Conservation (phyloP, 2,113 vertebrate genomes). For the Atrichornis clamosus region DNA sequence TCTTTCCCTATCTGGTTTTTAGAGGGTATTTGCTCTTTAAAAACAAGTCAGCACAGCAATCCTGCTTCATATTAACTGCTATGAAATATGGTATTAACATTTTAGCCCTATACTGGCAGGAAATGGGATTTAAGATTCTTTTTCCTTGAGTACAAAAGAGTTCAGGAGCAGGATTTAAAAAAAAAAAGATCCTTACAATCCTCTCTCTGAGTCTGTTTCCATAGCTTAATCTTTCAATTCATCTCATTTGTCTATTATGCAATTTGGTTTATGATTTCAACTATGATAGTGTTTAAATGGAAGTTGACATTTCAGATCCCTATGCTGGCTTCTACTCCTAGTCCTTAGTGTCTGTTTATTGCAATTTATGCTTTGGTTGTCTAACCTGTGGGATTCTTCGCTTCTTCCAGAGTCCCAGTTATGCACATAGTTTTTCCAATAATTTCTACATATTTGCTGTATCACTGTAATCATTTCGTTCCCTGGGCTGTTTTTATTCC, state of each 20-base stretch:
- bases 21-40: conserved; percentile 8
- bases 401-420: background rate
- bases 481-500: background rate
- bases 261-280: background rate
- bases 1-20: background rate
- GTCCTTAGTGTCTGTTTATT: background rate
- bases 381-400: background rate
- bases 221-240: background rate
- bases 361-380: background rate
- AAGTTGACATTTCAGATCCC: background rate
- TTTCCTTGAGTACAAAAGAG: background rate
- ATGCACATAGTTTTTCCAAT: background rate
- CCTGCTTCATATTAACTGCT: background rate
- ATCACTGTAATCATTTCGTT: background rate
- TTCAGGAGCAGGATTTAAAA: background rate
- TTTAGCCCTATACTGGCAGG: conserved; percentile 16
- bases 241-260: background rate
- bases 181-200: background rate
- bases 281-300: background rate
- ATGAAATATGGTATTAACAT: conserved; percentile 31
- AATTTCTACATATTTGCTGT: background rate
- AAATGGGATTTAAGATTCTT: conserved; percentile 36
- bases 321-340: background rate
- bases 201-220: background rate
- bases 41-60: conserved; percentile 34